Percentiles rank a stretch among this genome's conserved stretches.
phyloP scores from a whole-genome alignment of 2,888 invertebrate genomes.

The Onthophagus sagittarius region DNA sequence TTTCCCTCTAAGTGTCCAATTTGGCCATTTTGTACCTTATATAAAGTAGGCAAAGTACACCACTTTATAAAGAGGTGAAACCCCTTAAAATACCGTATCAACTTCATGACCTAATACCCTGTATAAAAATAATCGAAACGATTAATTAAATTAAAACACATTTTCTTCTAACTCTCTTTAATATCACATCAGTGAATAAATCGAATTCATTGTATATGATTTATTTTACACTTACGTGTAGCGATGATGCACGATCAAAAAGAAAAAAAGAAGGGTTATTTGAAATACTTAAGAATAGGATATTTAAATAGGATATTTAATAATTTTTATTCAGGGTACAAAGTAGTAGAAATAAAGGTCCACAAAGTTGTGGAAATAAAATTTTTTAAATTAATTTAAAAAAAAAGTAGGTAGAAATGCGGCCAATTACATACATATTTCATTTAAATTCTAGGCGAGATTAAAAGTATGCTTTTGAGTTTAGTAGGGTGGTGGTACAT shows the following conservation, averaged over 20 bases:
- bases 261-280: not conserved
- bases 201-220: not conserved
- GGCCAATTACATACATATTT: not conserved
- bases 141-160: not conserved
- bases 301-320: too few relatives aligned
- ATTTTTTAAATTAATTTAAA: not conserved
- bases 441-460: constrained; percentile 9
- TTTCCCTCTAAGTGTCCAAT: too few relatives aligned
- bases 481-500: constrained; percentile 44
- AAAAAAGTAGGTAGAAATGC: not conserved
- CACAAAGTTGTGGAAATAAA: not conserved
- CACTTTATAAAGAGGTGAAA: too few relatives aligned
- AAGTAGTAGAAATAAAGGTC: not conserved
- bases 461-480: constrained; percentile 25
- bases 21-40: too few relatives aligned
- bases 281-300: too few relatives aligned
- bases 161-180: constrained; percentile 5
- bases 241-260: not conserved
- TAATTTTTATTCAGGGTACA: too few relatives aligned
- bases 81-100: too few relatives aligned
- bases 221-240: not conserved
- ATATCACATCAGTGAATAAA: constrained; percentile 8
- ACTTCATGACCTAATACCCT: too few relatives aligned
- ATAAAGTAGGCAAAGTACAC: too few relatives aligned
- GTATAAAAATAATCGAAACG: too few relatives aligned